phyloP scores from a whole-genome alignment of 2,888 invertebrate species.

The Endotricha flammealis region DNA sequence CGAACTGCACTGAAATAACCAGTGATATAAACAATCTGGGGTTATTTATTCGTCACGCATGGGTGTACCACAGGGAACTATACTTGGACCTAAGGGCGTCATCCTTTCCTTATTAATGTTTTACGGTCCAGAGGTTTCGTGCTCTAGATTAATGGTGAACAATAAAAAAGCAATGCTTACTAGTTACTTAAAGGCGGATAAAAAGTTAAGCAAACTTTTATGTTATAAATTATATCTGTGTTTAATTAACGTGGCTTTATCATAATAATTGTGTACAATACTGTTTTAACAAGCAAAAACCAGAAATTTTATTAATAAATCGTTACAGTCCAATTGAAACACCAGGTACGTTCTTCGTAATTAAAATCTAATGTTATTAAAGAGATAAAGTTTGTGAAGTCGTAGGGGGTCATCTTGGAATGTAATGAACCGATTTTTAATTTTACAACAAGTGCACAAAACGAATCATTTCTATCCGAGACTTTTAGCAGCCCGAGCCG shows the following conservation, averaged over 20 bases:
- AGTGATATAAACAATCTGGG: slow-evolving; percentile 13
- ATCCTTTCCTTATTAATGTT: slow-evolving; percentile 48
- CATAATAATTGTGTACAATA: neutral
- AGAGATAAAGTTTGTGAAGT: no score
- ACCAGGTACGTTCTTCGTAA: no score
- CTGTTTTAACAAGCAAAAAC: neutral
- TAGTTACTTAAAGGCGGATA: slow-evolving; percentile 2
- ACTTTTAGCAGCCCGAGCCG: no score
- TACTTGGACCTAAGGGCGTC: slow-evolving; percentile 46
- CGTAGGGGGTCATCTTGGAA: no score
- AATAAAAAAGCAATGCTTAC: slow-evolving; percentile 30
- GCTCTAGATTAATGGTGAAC: slow-evolving; percentile 23
- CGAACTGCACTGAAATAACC: slow-evolving; percentile 8
- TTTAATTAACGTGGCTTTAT: neutral
- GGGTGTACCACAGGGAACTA: slow-evolving; percentile 45
- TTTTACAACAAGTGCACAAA: no score
- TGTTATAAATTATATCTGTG: neutral
- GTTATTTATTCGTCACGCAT: slow-evolving; percentile 32
- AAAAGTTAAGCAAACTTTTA: slow-evolving; percentile 1
- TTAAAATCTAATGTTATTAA: no score
- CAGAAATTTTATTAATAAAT: no score
- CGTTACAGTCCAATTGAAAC: no score
- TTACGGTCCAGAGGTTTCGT: slow-evolving; percentile 40
- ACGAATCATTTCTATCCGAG: no score
- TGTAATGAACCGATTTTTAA: no score